phyloP scores from a whole-genome alignment of 1,140 invertebrate species.

The Zaprionus inermis region DNA sequence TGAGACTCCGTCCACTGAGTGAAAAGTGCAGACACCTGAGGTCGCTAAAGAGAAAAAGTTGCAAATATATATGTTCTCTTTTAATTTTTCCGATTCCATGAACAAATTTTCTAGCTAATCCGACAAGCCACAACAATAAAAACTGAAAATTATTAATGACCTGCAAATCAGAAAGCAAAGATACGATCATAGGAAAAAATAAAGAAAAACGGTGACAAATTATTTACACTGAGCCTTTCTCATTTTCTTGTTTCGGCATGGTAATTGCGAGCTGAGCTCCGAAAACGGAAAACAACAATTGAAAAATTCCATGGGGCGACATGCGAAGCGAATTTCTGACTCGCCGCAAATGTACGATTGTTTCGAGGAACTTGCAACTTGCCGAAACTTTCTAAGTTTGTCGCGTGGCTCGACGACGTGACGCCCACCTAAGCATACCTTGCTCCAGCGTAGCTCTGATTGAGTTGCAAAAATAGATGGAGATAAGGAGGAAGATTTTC shows the following conservation, averaged over 20 bases:
- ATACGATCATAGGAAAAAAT: neutral
- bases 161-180: constrained; percentile 23
- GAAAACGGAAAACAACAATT: constrained; percentile 73
- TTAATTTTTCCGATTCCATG: neutral
- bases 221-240: constrained; percentile 35
- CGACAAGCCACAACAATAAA: neutral
- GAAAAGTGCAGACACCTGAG: constrained; percentile 71
- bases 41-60: constrained; percentile 57
- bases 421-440: neutral
- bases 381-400: constrained; percentile 78
- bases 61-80: constrained; percentile 26
- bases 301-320: constrained; percentile 48
- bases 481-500: constrained; percentile 38
- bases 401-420: constrained; percentile 59
- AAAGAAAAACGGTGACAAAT: constrained; percentile 62
- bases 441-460: constrained; percentile 13
- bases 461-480: neutral
- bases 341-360: constrained; percentile 10
- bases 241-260: constrained; percentile 57
- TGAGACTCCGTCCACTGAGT: constrained; percentile 72
- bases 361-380: constrained; percentile 51
- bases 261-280: constrained; percentile 75
- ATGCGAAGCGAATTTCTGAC: constrained; percentile 50
- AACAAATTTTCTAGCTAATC: neutral
- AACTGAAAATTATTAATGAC: neutral